Conservation (phyloP, 2,797 vertebrate species). For the Eospalax fontanierii region DNA sequence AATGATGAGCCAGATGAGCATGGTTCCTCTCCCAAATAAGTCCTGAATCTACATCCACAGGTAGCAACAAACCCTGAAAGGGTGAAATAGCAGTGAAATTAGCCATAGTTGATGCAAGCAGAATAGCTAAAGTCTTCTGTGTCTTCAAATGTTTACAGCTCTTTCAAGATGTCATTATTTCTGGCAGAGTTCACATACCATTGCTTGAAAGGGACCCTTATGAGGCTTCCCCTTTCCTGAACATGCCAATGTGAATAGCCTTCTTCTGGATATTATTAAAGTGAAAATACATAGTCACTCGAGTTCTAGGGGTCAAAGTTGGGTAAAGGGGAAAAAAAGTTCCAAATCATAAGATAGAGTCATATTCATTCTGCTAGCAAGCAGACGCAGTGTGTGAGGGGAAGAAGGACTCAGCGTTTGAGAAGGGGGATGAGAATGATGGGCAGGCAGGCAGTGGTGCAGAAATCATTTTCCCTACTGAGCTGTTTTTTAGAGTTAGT, state of each 20-base stretch:
- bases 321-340: neutral
- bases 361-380: neutral
- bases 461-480: neutral
- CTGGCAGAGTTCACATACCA: neutral
- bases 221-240: constrained; percentile 22
- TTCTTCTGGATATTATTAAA: neutral
- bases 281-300: constrained; percentile 1
- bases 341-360: neutral
- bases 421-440: neutral
- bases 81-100: constrained; percentile 58
- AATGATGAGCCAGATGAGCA: constrained; percentile 42
- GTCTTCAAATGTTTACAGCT: constrained; percentile 19
- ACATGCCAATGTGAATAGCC: neutral
- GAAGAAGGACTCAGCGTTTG: neutral
- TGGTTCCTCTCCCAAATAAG: constrained; percentile 41
- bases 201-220: neutral
- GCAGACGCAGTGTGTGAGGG: neutral
- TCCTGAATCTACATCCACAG: neutral
- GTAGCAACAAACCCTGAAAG: constrained; percentile 55
- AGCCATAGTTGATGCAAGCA: neutral
- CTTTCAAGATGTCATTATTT: constrained; percentile 47
- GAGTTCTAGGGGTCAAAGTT: neutral
- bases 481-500: neutral
- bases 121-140: constrained; percentile 18
- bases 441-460: neutral